These are phyloP conservation scores for Himalopsyche phryganea DNA, from an alignment of 1,140 invertebrate species.

Conservation along the genomic window DNA sequence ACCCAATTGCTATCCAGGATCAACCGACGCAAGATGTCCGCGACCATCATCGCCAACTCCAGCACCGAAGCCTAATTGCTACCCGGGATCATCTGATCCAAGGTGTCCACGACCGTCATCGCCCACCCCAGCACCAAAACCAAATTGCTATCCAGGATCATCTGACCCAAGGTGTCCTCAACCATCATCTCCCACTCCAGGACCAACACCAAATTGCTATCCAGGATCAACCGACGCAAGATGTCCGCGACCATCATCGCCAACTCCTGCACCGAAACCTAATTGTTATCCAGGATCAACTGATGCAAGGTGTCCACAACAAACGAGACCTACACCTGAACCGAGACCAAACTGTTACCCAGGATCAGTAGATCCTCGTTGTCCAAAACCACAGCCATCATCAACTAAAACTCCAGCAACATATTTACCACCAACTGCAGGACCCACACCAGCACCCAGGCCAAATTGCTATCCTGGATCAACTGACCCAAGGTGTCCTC, in stretches of 20 bases:
- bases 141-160: conserved; percentile 34
- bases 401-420: too few relatives aligned
- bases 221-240: conserved; percentile 44
- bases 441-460: conserved; percentile 28
- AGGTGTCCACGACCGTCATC: conserved; percentile 36
- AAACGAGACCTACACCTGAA: conserved; percentile 29
- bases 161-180: conserved; percentile 40
- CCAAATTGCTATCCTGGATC: conserved; percentile 40
- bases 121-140: conserved; percentile 33
- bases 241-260: conserved; percentile 39
- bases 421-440: too few relatives aligned
- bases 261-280: conserved; percentile 33
- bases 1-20: conserved; percentile 36
- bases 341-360: conserved; percentile 33
- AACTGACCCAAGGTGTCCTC: conserved; percentile 37
- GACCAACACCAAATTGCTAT: conserved; percentile 36
- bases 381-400: conserved; percentile 23
- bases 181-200: conserved; percentile 32
- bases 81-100: conserved; percentile 33
- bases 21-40: conserved; percentile 44
- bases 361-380: conserved; percentile 40
- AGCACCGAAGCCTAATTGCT: too few relatives aligned
- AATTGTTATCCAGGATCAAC: conserved; percentile 39
- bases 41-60: conserved; percentile 29
- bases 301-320: conserved; percentile 42